A percentile compares a stretch with the other conserved stretches of the same genome.
Conservation (phyloP, 2,113 vertebrate genomes). For the Meriones unguiculatus region DNA sequence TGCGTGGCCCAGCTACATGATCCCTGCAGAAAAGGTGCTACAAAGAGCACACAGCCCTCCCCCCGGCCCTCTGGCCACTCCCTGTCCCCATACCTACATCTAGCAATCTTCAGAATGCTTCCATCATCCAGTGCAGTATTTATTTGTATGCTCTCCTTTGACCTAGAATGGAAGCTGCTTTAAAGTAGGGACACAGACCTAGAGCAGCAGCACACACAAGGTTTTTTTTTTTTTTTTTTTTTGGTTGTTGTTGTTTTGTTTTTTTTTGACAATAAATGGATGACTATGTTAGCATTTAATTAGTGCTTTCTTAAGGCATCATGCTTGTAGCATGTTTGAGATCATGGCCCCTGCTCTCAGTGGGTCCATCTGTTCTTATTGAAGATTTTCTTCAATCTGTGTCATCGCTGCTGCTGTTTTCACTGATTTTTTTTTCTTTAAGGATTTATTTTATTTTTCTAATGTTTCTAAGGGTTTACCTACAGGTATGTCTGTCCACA, state of each 20-base stretch:
- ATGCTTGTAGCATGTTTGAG: not conserved
- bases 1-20: not conserved
- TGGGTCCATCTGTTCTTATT: not conserved
- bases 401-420: not conserved
- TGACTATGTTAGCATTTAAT: not conserved
- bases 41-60: not conserved
- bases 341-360: rapidly evolving
- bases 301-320: not conserved
- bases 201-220: not conserved
- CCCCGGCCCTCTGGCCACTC: not conserved
- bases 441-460: not conserved
- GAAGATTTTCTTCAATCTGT: not conserved
- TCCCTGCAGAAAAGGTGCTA: not conserved
- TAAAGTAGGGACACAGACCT: not conserved
- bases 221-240: no score
- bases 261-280: not conserved
- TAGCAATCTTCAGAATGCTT: not conserved
- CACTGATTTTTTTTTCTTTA: not conserved
- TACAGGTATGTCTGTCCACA: not conserved
- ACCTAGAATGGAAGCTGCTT: not conserved
- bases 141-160: not conserved
- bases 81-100: not conserved
- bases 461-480: not conserved
- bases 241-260: not conserved
- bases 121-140: not conserved